Base-by-base conservation (phyloP, 2,888 invertebrate species). In the Drosophila greeni region DNA sequence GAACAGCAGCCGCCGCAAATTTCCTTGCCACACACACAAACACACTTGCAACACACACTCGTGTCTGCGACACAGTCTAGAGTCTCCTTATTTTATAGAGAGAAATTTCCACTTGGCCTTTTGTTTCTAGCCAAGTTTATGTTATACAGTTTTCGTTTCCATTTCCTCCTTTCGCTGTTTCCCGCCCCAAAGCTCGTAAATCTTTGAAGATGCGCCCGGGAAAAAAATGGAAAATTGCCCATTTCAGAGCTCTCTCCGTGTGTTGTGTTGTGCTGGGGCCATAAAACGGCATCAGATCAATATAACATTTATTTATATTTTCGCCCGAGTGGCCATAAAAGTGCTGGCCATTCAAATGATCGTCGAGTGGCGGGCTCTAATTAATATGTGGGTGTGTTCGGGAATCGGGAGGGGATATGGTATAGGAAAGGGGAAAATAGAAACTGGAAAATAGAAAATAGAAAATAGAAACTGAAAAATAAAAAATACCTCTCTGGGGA, bases 291-390 rank as follows among this genome's bases (percentile, higher is more conserved):
- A 59, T 48, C 66, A 73, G 71, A 76, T 76, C 80, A 79, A 82
- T 82, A 79, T 76, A 79, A 72, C 69, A 75, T 78, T 79, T 79
- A 82, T 82, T 75, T 82, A 75, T 73, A 82, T 79, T 53, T 70
- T 64, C 52, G 60, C 59, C 55, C 53, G 58, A 67, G 56, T 59
- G 62, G 52, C 67, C 68, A 74, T 78, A 74, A 81, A 81, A 81
- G 51, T 70, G 52, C 31, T 43, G 54, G 52, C 62, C 53, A 74
- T 74, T 74, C 53, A 18, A 65, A 51, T 60, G 76, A 75, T 74
- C 67, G 64, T 43, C 42, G 23, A 36, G 29, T 31, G 47, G 36
- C 47, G 18, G 42, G 39, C 34, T 49, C 74, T 78, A 81, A 78
- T 78, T 78, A 78, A 76, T 74, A 73, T 66, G 60, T 49, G 66